These are phyloP conservation scores for Stenodema calcarata DNA, from an alignment of 2,888 invertebrate genomes.

Conservation along the genomic window DNA sequence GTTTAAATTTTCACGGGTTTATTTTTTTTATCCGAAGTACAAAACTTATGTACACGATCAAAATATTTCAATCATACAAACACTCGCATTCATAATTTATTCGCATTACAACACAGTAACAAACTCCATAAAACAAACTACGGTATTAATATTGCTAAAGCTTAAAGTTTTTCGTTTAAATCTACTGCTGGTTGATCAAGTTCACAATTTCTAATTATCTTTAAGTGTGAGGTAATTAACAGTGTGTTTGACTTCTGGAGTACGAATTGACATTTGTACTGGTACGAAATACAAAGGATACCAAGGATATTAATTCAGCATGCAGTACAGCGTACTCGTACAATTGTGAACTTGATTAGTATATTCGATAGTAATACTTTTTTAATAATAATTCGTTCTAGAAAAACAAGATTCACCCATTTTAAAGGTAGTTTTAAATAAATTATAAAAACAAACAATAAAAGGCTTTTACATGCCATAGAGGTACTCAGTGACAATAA, in stretches of 20 bases:
- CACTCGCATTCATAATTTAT: not conserved
- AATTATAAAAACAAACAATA: not conserved
- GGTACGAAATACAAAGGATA: too few relatives aligned
- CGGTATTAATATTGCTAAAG: not conserved
- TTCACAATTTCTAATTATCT: not conserved
- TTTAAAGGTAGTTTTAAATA: not conserved
- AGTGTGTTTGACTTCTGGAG: not conserved
- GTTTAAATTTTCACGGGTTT: not conserved
- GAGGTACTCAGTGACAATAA: conserved; percentile 28
- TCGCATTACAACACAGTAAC: not conserved
- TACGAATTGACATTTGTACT: not conserved
- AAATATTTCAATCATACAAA: not conserved
- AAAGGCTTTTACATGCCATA: not conserved
- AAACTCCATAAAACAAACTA: not conserved
- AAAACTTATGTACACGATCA: not conserved
- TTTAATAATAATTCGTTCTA: not conserved
- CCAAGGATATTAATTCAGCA: not conserved
- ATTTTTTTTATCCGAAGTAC: not conserved
- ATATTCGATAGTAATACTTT: not conserved
- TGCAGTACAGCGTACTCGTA: not conserved
- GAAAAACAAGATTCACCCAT: not conserved
- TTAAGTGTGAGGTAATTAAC: too few relatives aligned
- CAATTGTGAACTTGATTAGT: not conserved
- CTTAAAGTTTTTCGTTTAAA: not conserved
- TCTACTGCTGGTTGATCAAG: not conserved